Percentiles rank a stretch among this genome's conserved stretches.
phyloP scores from a whole-genome alignment of 2,797 vertebrate species.

The Garrulus glandarius region DNA sequence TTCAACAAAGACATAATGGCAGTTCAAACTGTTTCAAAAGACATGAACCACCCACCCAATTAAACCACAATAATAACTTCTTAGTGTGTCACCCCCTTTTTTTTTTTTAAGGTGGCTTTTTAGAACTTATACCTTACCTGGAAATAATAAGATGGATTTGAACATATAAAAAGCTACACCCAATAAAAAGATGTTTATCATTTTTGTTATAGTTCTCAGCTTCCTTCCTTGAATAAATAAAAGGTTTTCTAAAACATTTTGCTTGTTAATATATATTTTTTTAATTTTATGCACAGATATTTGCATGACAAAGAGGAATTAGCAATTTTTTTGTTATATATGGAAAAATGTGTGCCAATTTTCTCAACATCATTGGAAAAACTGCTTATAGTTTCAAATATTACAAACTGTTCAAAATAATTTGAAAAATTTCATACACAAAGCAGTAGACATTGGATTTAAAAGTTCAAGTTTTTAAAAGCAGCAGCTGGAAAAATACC shows the following conservation, averaged over 20 bases:
- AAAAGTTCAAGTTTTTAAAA: neutral
- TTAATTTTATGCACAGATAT: neutral
- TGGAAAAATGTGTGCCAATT: neutral
- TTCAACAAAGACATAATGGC: neutral
- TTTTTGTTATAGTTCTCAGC: neutral
- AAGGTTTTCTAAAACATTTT: neutral
- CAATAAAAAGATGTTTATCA: neutral
- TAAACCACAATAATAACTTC: neutral
- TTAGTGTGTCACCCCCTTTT: fast-evolving
- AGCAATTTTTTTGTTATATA: neutral
- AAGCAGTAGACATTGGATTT: neutral
- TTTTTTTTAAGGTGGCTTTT: neutral
- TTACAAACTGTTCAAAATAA: neutral
- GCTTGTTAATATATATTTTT: neutral
- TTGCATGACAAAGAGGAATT: neutral
- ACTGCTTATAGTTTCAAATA: neutral
- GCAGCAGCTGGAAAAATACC: neutral
- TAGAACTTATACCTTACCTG: neutral
- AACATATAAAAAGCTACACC: neutral
- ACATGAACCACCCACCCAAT: neutral
- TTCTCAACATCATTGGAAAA: neutral
- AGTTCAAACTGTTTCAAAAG: neutral
- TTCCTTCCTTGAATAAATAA: neutral
- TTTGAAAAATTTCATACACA: neutral
- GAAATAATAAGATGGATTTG: neutral